Evolutionary conservation across 2,797 vertebrate species (phyloP).

Genomic region (Sorex maritimensis): DNA sequence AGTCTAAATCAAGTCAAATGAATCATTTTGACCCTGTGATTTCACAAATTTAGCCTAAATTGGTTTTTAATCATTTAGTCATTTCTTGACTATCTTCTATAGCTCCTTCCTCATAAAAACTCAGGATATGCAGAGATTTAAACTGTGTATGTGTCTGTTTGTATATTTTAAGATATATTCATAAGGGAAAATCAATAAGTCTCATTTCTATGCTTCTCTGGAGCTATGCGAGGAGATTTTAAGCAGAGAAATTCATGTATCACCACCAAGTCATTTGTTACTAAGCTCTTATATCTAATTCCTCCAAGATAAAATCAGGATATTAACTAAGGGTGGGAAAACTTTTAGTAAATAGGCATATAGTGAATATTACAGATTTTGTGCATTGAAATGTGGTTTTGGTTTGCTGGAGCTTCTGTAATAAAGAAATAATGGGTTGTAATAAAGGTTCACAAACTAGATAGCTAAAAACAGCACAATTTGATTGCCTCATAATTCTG

Average conservation of each 20-base stretch:
- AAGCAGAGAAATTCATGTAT: neutral
- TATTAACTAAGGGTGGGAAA: neutral
- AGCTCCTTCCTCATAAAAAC: constrained; percentile 35
- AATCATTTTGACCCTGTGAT: constrained; percentile 29
- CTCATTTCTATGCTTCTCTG: neutral
- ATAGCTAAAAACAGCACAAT: neutral
- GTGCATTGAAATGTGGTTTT: neutral
- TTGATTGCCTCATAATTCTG: neutral
- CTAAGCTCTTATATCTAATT: neutral
- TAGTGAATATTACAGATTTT: neutral
- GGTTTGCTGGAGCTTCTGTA: neutral
- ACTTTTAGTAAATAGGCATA: neutral
- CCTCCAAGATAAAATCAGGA: neutral
- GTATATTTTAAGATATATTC: neutral
- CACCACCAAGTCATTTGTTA: neutral
- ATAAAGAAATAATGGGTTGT: neutral
- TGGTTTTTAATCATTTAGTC: constrained; percentile 39
- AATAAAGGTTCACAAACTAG: neutral
- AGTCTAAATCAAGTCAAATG: constrained; percentile 59
- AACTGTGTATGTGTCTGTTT: neutral
- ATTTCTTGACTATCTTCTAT: constrained; percentile 17
- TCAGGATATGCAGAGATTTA: constrained; percentile 25
- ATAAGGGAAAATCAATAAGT: neutral
- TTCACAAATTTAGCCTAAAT: constrained; percentile 50
- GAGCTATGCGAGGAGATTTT: neutral